A percentile compares a stretch with the other conserved stretches of the same genome.
phyloP scores from a whole-genome alignment of 2,888 invertebrate genomes.

The Kuschelorhynchus macadamiae region DNA sequence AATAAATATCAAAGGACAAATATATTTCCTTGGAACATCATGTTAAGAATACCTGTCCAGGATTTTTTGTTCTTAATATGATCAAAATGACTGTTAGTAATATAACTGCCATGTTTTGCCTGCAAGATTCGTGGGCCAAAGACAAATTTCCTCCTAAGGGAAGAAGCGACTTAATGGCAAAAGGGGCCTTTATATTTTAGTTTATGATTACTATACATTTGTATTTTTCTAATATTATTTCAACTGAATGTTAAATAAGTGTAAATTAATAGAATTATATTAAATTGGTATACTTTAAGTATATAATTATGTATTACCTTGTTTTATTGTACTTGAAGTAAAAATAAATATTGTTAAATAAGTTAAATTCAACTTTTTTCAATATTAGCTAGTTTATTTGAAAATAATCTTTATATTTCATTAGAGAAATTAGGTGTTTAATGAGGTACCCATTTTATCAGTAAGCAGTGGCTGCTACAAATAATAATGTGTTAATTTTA shows the following conservation, averaged over 20 bases:
- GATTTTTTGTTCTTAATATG: constrained; percentile 1
- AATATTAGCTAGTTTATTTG: too few species aligned
- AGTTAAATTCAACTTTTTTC: neutral
- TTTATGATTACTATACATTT: neutral
- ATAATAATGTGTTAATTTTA: too few species aligned
- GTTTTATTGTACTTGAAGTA: constrained; percentile 10
- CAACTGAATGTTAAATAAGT: constrained; percentile 10
- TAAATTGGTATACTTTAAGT: constrained; percentile 8
- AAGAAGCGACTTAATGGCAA: neutral
- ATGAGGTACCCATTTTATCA: too few species aligned
- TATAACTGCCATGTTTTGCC: constrained; percentile 9
- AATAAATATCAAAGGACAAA: too few species aligned
- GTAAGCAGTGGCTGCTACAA: too few species aligned
- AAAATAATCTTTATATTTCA: too few species aligned
- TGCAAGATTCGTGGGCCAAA: neutral
- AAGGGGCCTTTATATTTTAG: constrained; percentile 20
- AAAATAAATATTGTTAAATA: constrained; percentile 13
- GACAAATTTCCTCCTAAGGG: too few species aligned
- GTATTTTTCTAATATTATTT: constrained; percentile 14
- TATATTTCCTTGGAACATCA: neutral
- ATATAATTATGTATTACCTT: constrained; percentile 11
- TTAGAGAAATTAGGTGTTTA: too few species aligned
- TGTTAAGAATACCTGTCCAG: neutral
- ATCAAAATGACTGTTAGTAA: constrained; percentile 20
- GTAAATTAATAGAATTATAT: constrained; percentile 18